Conservation (phyloP, 2,888 invertebrate species). For the Orchesellides sinensis region DNA sequence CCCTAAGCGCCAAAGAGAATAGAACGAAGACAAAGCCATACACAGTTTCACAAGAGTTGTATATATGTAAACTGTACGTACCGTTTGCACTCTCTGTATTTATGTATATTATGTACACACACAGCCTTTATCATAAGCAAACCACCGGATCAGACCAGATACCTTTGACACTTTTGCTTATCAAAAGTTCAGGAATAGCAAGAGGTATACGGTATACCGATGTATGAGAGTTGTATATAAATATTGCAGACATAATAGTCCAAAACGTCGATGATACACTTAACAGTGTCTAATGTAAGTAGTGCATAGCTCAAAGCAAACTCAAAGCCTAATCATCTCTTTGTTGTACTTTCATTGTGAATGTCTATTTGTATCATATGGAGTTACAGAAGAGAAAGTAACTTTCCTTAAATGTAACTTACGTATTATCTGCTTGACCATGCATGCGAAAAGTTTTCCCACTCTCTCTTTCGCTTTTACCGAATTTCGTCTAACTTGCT, state of each 20-base stretch:
- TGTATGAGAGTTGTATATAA: too few relatives aligned
- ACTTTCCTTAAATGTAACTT: conserved; percentile 1
- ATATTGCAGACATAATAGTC: too few relatives aligned
- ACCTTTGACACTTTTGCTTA: conserved; percentile 24
- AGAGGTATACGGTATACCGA: too few relatives aligned
- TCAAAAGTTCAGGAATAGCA: background rate
- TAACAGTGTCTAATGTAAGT: too few relatives aligned
- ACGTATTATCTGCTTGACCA: conserved; percentile 34
- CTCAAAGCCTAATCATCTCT: too few relatives aligned
- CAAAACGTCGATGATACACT: too few relatives aligned
- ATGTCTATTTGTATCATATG: too few relatives aligned
- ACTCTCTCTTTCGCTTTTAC: background rate
- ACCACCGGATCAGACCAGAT: background rate
- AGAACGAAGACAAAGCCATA: background rate
- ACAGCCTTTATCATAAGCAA: background rate
- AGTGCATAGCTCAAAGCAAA: too few relatives aligned
- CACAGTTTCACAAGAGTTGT: background rate
- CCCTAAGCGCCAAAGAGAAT: conserved; percentile 22
- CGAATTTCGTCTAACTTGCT: conserved; percentile 19
- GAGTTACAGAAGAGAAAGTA: conserved; percentile 24
- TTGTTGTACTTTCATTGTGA: too few relatives aligned
- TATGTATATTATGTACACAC: too few relatives aligned
- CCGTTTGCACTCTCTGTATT: background rate
- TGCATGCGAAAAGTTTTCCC: conserved; percentile 24
- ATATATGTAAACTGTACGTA: background rate